These are phyloP conservation scores for Oreortyx pictus DNA, from an alignment of 2,797 vertebrate species.

Conservation along the genomic window DNA sequence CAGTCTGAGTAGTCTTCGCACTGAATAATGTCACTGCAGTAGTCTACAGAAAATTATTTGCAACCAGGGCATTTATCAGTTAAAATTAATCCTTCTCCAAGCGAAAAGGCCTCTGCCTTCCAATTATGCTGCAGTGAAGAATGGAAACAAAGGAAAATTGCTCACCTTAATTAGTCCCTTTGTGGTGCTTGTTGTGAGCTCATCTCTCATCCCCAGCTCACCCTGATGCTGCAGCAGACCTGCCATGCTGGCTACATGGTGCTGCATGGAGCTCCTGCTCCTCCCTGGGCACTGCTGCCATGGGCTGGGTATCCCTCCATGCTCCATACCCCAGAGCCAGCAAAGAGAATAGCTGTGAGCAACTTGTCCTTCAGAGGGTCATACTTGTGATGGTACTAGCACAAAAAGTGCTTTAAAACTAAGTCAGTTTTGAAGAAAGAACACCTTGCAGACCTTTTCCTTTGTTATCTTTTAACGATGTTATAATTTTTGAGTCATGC, in stretches of 20 bases:
- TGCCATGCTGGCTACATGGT: rapidly evolving
- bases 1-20: rapidly evolving
- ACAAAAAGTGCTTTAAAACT: rapidly evolving
- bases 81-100: background rate
- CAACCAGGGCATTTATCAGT: background rate
- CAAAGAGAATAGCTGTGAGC: rapidly evolving
- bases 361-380: rapidly evolving
- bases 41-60: background rate
- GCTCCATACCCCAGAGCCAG: rapidly evolving
- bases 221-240: rapidly evolving
- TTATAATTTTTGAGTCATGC: background rate
- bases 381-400: rapidly evolving
- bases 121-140: conserved; percentile 33
- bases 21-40: conserved; percentile 14
- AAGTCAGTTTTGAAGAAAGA: background rate
- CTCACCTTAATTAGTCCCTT: conserved; percentile 56
- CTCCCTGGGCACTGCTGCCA: background rate
- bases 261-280: rapidly evolving
- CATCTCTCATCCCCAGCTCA: background rate
- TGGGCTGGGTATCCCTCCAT: rapidly evolving
- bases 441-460: background rate
- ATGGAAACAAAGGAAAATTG: background rate
- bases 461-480: rapidly evolving
- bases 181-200: background rate
- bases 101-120: conserved; percentile 25